Percentiles rank a stretch among this genome's conserved stretches.
Conservation (phyloP, 2,888 invertebrate species). For the Euspilapteryx auroguttella region DNA sequence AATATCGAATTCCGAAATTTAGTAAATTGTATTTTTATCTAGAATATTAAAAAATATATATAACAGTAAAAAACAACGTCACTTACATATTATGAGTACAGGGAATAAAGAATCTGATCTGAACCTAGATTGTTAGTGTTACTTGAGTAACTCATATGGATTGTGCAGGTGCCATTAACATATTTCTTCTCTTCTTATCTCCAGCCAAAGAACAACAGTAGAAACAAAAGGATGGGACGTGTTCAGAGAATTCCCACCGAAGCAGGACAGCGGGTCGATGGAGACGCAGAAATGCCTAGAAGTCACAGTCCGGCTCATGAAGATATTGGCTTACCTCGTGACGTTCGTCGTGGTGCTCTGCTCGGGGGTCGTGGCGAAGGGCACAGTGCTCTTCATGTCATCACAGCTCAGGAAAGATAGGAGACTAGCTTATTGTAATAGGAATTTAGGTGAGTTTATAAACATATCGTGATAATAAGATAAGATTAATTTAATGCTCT, state of each 20-base stretch:
- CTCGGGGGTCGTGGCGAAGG: constrained; percentile 86
- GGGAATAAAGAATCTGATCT: no score
- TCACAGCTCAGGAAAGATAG: constrained; percentile 82
- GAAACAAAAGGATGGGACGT: constrained; percentile 97
- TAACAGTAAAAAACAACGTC: no score
- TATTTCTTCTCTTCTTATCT: no score
- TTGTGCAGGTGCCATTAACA: no score
- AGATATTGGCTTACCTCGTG: constrained; percentile 81
- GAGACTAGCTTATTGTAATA: constrained; percentile 80
- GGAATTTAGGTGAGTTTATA: constrained; percentile 70
- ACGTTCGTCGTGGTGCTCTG: constrained; percentile 84
- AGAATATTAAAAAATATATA: no score
- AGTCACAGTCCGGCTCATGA: constrained; percentile 80
- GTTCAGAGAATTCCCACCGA: constrained; percentile 88
- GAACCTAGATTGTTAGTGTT: no score
- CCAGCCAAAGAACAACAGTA: constrained; percentile 78
- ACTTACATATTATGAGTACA: no score
- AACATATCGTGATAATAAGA: no score
- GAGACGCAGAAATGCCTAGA: constrained; percentile 86
- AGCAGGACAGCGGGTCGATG: constrained; percentile 86
- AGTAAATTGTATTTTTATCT: no score
- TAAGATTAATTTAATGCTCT: no score
- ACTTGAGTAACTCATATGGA: no score
- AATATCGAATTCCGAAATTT: no score
- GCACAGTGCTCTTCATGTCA: constrained; percentile 88